These are phyloP conservation scores for Cecropterus lyciades DNA, from an alignment of 1,140 invertebrate species.

Conservation along the genomic window DNA sequence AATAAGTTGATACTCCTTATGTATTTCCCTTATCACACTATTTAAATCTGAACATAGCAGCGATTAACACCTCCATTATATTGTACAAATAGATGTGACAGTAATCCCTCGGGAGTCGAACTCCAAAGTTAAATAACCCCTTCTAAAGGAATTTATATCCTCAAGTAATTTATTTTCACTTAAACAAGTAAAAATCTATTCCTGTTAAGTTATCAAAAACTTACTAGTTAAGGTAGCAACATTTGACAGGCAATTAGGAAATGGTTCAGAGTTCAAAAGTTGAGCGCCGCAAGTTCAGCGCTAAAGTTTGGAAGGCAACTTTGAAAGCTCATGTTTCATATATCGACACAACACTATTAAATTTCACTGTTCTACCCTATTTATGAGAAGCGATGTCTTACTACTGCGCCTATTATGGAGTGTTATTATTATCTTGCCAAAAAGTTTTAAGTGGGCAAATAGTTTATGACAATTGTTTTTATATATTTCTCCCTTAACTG, in stretches of 20 bases:
- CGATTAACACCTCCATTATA: no score
- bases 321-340: constrained; percentile 26
- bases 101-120: no score
- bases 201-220: constrained; percentile 1
- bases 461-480: no score
- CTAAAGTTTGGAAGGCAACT: constrained; percentile 29
- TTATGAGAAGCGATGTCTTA: constrained; percentile 18
- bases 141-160: no score
- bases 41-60: no score
- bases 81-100: no score
- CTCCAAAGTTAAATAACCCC: no score
- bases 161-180: no score
- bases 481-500: no score
- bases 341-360: constrained; percentile 31
- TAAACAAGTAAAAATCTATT: neutral
- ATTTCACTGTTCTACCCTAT: constrained; percentile 24
- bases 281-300: constrained; percentile 25
- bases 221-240: constrained; percentile 22
- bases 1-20: no score
- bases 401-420: neutral
- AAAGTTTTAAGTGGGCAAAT: no score
- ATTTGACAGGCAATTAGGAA: constrained; percentile 35
- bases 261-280: constrained; percentile 27
- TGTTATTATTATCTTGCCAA: neutral
- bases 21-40: no score